Conservation (phyloP, 2,797 vertebrate genomes). For the Pseudocheirus occidentalis region DNA sequence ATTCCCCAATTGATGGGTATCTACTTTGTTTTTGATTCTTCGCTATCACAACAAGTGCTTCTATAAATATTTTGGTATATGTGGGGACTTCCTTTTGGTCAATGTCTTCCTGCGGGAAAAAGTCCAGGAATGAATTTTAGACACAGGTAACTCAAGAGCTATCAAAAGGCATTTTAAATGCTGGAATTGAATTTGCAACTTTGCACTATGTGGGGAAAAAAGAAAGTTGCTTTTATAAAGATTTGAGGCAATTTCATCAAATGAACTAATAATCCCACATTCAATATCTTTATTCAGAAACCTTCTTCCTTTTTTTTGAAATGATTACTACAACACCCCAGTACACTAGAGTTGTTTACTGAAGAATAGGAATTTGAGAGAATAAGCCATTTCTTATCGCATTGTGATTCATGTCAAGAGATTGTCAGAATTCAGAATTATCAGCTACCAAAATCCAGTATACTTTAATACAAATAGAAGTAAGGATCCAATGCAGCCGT, state of each 20-base stretch:
- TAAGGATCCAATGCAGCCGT: not conserved
- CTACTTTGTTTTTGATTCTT: too few relatives aligned
- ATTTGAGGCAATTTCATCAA: slow-evolving; percentile 7
- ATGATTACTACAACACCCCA: slow-evolving; percentile 35
- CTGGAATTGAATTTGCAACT: slow-evolving; percentile 72
- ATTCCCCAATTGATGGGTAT: too few relatives aligned
- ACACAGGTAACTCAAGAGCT: slow-evolving; percentile 60
- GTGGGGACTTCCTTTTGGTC: not conserved
- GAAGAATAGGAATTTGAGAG: slow-evolving; percentile 42
- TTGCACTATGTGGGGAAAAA: slow-evolving; percentile 65
- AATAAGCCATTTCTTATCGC: slow-evolving; percentile 43
- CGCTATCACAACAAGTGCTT: not conserved
- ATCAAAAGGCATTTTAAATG: slow-evolving; percentile 67
- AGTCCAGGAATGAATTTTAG: slow-evolving; percentile 26
- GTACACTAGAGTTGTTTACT: slow-evolving; percentile 26
- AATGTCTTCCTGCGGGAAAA: not conserved
- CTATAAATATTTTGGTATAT: not conserved
- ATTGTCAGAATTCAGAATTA: slow-evolving; percentile 55
- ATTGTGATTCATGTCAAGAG: not conserved
- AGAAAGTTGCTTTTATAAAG: slow-evolving; percentile 65
- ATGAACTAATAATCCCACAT: slow-evolving; percentile 60
- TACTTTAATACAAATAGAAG: slow-evolving; percentile 33
- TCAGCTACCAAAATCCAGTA: slow-evolving; percentile 50
- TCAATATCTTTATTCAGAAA: slow-evolving; percentile 52
- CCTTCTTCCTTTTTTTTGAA: slow-evolving; percentile 52